These are phyloP conservation scores for Macrosoma leucophasiata DNA, from an alignment of 2,888 invertebrate species.

Conservation along the genomic window DNA sequence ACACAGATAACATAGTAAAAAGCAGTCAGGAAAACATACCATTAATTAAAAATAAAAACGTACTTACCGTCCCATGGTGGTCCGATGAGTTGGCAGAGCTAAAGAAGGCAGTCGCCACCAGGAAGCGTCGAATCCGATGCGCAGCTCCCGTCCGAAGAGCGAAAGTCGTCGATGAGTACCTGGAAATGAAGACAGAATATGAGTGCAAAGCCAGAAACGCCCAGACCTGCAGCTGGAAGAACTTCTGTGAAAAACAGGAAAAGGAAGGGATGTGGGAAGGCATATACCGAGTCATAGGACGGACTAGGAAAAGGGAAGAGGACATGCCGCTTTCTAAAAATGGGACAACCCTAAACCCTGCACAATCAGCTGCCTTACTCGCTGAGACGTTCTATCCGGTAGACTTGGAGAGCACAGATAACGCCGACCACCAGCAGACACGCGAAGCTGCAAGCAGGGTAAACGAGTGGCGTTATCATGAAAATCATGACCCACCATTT, in stretches of 20 bases:
- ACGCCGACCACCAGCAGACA: too few relatives aligned
- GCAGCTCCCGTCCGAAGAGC: background rate
- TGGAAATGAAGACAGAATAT: background rate
- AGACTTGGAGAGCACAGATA: background rate
- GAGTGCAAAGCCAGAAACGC: background rate
- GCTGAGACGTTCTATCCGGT: slow-evolving; percentile 10
- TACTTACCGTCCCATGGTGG: background rate
- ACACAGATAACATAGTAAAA: background rate
- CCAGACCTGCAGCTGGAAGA: too few relatives aligned
- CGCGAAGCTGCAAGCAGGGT: too few relatives aligned
- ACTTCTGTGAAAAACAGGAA: slow-evolving; percentile 4
- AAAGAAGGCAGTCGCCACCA: background rate
- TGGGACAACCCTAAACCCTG: slow-evolving; percentile 1
- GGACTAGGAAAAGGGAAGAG: slow-evolving; percentile 2
- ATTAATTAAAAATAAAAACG: background rate
- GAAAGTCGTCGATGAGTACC: background rate
- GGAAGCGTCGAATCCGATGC: background rate
- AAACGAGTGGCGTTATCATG: too few relatives aligned
- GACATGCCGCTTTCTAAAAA: too few relatives aligned
- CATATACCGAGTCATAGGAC: slow-evolving; percentile 7
- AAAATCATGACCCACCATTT: too few relatives aligned
- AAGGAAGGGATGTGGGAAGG: slow-evolving; percentile 13
- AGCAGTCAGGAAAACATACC: background rate
- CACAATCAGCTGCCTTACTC: slow-evolving; percentile 3
- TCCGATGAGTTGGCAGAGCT: background rate